These are phyloP conservation scores for Isotomurus palustris DNA, from an alignment of 2,888 invertebrate genomes.

Conservation along the genomic window DNA sequence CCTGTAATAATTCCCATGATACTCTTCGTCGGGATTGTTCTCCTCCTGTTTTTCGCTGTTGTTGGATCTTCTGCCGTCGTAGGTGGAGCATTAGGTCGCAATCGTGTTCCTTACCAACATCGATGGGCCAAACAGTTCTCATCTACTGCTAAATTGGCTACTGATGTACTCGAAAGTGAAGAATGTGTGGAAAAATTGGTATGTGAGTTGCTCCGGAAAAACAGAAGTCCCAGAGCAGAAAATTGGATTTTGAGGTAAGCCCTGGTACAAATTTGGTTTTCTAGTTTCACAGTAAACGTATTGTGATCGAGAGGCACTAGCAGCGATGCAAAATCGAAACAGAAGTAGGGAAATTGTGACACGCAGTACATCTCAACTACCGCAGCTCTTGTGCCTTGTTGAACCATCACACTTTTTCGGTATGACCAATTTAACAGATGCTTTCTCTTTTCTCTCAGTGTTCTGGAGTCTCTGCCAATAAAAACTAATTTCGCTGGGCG, in stretches of 20 bases:
- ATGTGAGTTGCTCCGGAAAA: conserved; percentile 29
- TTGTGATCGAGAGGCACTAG: too few relatives aligned
- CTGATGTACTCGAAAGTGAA: conserved; percentile 28
- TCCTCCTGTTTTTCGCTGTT: conserved; percentile 34
- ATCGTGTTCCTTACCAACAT: conserved; percentile 13
- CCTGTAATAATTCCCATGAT: conserved; percentile 33
- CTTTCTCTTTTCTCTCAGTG: not conserved
- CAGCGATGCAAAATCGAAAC: too few relatives aligned
- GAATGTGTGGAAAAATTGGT: conserved; percentile 34
- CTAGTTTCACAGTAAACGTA: too few relatives aligned
- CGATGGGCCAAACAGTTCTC: conserved; percentile 20
- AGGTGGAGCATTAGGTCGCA: conserved; percentile 19
- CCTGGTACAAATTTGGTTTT: conserved; percentile 2
- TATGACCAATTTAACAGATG: too few relatives aligned
- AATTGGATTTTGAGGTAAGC: conserved; percentile 36
- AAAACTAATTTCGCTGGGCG: not conserved
- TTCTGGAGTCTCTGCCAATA: not conserved
- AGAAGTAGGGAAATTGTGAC: too few relatives aligned
- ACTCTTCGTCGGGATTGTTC: conserved; percentile 33
- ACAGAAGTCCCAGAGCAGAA: conserved; percentile 29
- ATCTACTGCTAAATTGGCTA: conserved; percentile 22
- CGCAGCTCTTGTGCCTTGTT: too few relatives aligned
- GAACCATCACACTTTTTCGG: too few relatives aligned
- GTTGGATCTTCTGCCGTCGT: conserved; percentile 30
- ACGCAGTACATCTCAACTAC: too few relatives aligned